Conservation (phyloP, 2,113 vertebrate genomes). For the Oenanthe oenanthe region DNA sequence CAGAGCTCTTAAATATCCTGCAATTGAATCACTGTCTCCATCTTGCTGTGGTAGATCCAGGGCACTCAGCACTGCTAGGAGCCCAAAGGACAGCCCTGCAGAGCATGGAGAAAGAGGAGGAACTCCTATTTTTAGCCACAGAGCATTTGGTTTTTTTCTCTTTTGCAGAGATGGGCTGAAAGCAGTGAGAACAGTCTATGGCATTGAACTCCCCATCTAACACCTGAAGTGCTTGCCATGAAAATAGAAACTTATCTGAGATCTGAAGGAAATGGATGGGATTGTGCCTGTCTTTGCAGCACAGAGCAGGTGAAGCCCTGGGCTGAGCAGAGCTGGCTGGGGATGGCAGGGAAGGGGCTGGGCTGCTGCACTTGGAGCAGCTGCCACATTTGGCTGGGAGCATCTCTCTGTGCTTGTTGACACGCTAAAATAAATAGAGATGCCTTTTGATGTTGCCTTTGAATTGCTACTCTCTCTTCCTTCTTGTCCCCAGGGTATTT, state of each 20-base stretch:
- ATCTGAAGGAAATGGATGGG: accelerated
- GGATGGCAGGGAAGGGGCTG: background rate
- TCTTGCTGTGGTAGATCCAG: background rate
- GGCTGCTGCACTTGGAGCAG: background rate
- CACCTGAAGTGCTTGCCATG: background rate
- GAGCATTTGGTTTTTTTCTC: background rate
- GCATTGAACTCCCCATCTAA: background rate
- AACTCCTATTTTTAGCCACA: background rate
- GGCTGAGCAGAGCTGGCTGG: background rate
- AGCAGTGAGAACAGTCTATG: background rate
- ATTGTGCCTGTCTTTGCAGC: background rate
- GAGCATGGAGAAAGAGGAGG: background rate
- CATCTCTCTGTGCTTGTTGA: background rate
- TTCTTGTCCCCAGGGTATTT: background rate
- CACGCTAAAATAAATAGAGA: background rate
- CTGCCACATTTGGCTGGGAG: background rate
- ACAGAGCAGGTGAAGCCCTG: background rate
- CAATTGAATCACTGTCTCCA: background rate
- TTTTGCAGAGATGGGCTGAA: background rate
- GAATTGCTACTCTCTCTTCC: background rate
- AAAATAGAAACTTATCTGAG: background rate
- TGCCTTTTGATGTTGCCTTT: constrained; percentile 28
- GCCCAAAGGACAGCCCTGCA: background rate
- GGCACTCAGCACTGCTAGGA: background rate
- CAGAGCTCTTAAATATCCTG: background rate